Percentiles rank a stretch among this genome's conserved stretches.
Evolutionary conservation across 2,888 invertebrate species (phyloP).

Genomic region (Eulithis prunata): DNA sequence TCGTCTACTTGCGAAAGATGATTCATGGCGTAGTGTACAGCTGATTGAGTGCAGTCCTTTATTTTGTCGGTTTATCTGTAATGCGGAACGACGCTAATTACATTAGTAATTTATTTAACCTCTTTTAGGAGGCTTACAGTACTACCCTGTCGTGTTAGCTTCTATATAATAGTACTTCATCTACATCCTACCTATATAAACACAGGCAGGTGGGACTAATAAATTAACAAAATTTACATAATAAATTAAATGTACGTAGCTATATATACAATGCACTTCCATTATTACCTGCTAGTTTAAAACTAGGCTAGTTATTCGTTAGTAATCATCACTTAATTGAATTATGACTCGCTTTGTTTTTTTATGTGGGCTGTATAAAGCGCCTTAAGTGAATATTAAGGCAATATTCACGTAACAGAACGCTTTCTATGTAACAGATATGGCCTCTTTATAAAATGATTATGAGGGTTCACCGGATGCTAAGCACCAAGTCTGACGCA

Average conservation of each 20-base stretch:
- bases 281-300: background rate
- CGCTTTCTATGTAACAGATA: slow-evolving; percentile 14
- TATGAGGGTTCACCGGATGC: slow-evolving; percentile 17
- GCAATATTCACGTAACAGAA: slow-evolving; percentile 21
- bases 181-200: background rate
- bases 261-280: too few species aligned
- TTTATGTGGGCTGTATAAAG: background rate
- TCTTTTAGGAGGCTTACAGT: slow-evolving; percentile 25
- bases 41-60: slow-evolving; percentile 36
- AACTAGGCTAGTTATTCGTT: background rate
- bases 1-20: slow-evolving; percentile 35
- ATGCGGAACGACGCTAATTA: slow-evolving; percentile 38
- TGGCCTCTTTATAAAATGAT: slow-evolving; percentile 9
- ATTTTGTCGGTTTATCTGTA: slow-evolving; percentile 37
- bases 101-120: slow-evolving; percentile 33
- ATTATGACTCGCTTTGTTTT: background rate
- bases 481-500: background rate
- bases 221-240: background rate
- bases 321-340: background rate
- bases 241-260: background rate
- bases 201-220: background rate
- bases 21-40: slow-evolving; percentile 37
- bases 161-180: background rate
- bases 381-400: slow-evolving; percentile 16
- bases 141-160: background rate